Conservation (phyloP, 2,888 invertebrate genomes). For the Pandemis heparana region DNA sequence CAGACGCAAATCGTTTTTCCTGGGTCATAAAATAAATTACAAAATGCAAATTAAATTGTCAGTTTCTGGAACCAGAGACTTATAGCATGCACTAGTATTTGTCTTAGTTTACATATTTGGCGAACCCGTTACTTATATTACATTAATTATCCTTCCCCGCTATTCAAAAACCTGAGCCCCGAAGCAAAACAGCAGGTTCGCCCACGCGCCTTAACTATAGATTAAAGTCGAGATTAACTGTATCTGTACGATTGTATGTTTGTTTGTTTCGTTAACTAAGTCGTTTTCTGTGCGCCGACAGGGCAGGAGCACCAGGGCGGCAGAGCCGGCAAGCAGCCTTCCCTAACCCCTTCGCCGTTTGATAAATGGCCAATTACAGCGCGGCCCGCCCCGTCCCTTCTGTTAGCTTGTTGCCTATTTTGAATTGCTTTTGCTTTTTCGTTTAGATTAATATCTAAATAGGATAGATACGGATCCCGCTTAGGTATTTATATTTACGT, state of each 20-base stretch:
- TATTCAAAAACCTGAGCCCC: slow-evolving; percentile 18
- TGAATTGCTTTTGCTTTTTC: slow-evolving; percentile 86
- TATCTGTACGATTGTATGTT: slow-evolving; percentile 48
- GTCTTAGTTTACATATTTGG: slow-evolving; percentile 1
- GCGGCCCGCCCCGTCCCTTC: slow-evolving; percentile 80
- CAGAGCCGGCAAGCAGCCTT: slow-evolving; percentile 70
- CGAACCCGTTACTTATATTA: not conserved
- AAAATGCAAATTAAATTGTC: not conserved
- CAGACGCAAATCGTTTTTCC: not conserved
- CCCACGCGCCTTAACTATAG: slow-evolving; percentile 33
- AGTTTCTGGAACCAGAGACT: not conserved
- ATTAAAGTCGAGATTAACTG: slow-evolving; percentile 39
- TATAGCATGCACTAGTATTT: not conserved
- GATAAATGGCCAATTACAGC: slow-evolving; percentile 87
- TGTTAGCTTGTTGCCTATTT: slow-evolving; percentile 86
- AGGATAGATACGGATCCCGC: slow-evolving; percentile 85
- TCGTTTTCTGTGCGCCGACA: slow-evolving; percentile 58
- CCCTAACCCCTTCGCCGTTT: slow-evolving; percentile 86
- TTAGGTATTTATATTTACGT: slow-evolving; percentile 78
- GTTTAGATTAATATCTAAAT: slow-evolving; percentile 86
- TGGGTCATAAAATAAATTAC: not conserved
- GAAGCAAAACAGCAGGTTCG: slow-evolving; percentile 18
- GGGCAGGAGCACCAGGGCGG: slow-evolving; percentile 66
- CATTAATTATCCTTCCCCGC: slow-evolving; percentile 4
- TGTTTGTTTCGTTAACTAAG: slow-evolving; percentile 51